Evolutionary conservation across 2,888 invertebrate species (phyloP), one percentile per base, ranked within the genome.

Genomic region (Panopea generosa): DNA sequence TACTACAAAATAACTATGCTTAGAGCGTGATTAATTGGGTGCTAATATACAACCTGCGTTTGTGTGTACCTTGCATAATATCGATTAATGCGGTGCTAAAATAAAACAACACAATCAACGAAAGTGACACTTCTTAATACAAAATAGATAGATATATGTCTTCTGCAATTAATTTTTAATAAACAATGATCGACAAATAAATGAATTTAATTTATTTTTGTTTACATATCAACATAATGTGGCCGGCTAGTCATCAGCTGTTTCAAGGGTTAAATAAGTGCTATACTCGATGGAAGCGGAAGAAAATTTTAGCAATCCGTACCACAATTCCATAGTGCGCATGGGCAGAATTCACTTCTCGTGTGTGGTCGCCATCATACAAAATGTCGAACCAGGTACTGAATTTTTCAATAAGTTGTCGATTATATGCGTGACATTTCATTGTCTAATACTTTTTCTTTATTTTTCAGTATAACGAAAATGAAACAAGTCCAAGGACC

Each of bases 291-390:
- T 11, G 16, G 45, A 59, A 66, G 56, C 65, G 56, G 65, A 66
- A 66, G 65, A 43, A 4, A 24, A n/a, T n/a, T n/a, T 66, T 66
- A 47, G 65, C 65, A 47, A 47, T 55, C 55, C 9, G 16, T 43
- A 56, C 38, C 45, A 49, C 18, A 27, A 27, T 53, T 53, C 26
- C 6, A 18, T 52, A 45, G 47, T 67, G 77, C 85, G 85, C 86
- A 86, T 82, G 86, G 84, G 82, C 71, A 73, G 45, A 69, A 68
- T 68, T 71, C 63, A 84, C 85, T 87, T 87, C 87, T 85, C 84
- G 86, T 88, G 77, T 84, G 33, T 77, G 81, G 86, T 87, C 83
- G 87, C 87, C 87, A 87, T 87, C 82, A 87, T 87, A 77, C 57
- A 79, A 78, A 76, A 86, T 88, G 84, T 82, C 85, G 83, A 78